Percentiles rank a stretch among this genome's conserved stretches.
These are phyloP conservation scores for Pseudomyrmex flavicornis DNA, from an alignment of 1,140 invertebrate genomes.

Conservation along the genomic window DNA sequence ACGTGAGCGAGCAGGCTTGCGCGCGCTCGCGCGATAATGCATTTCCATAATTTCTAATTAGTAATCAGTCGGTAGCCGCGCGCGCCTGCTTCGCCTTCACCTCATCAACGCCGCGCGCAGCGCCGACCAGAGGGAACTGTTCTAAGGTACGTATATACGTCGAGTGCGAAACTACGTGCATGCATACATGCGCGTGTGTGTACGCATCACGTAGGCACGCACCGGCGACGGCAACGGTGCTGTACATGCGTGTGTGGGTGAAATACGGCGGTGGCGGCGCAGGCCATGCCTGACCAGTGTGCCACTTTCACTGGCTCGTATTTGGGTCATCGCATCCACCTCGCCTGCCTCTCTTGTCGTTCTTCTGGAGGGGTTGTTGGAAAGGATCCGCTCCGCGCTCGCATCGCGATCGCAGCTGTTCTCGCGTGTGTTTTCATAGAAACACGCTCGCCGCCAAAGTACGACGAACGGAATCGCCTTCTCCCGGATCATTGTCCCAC, in stretches of 20 bases:
- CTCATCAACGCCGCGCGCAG: constrained; percentile 66
- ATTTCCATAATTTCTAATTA: constrained; percentile 77
- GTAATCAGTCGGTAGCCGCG: constrained; percentile 74
- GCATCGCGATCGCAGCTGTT: constrained; percentile 31
- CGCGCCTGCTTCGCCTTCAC: constrained; percentile 73
- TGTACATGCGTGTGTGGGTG: constrained; percentile 65
- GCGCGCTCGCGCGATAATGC: not conserved
- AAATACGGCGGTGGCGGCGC: constrained; percentile 74
- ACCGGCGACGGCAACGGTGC: constrained; percentile 2
- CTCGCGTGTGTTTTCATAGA: constrained; percentile 19
- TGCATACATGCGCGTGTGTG: constrained; percentile 37
- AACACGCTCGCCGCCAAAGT: not conserved
- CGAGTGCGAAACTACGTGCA: constrained; percentile 19
- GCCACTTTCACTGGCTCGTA: constrained; percentile 84
- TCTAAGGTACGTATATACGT: constrained; percentile 50
- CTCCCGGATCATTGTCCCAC: constrained; percentile 6
- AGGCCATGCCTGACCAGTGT: constrained; percentile 82
- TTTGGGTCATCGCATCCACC: constrained; percentile 84
- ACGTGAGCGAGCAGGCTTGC: constrained; percentile 21
- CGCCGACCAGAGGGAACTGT: constrained; percentile 56
- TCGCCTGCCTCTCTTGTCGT: constrained; percentile 70
- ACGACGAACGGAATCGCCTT: not conserved
- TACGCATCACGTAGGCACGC: constrained; percentile 46
- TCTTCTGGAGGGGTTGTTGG: constrained; percentile 70
- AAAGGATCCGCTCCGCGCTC: constrained; percentile 54